Percentiles rank a stretch among this genome's conserved stretches.
Conservation (phyloP, 2,888 invertebrate species). For the Drosophila robusta region DNA sequence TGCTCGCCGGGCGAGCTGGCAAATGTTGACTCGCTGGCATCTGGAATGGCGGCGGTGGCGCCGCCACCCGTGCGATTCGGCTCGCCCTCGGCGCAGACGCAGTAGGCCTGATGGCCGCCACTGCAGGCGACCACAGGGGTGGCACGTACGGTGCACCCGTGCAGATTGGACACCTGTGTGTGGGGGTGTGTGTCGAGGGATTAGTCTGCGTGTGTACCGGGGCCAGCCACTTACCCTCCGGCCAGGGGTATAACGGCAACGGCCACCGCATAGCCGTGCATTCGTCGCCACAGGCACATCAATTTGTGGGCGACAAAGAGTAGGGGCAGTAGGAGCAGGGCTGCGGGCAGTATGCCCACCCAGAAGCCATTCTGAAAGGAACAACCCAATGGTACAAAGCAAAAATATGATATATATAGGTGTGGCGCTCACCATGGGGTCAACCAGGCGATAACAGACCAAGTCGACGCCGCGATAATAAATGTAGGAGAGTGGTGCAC, state of each 20-base stretch:
- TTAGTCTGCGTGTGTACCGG: no score
- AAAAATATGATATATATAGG: neutral
- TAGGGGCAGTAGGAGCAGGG: constrained; percentile 92
- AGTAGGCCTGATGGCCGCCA: constrained; percentile 32
- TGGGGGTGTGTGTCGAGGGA: neutral
- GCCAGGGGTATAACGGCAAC: neutral
- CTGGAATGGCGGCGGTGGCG: neutral
- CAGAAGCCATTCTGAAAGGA: constrained; percentile 93
- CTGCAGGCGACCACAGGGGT: constrained; percentile 30
- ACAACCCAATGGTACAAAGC: no score
- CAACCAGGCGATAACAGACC: constrained; percentile 48
- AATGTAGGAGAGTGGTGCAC: constrained; percentile 50
- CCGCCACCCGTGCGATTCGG: constrained; percentile 26
- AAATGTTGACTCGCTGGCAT: neutral
- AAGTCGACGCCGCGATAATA: constrained; percentile 44
- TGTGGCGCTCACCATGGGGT: constrained; percentile 52
- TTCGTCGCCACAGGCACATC: constrained; percentile 92
- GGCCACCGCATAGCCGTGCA: constrained; percentile 87
- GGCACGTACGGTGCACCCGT: constrained; percentile 35
- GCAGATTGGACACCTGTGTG: constrained; percentile 43
- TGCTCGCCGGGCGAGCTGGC: neutral
- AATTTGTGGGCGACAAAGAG: constrained; percentile 91
- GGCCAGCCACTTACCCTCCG: constrained; percentile 15
- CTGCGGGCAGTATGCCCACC: constrained; percentile 93
- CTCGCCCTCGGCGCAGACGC: constrained; percentile 11